These are phyloP conservation scores for Limosa lapponica DNA, from an alignment of 2,797 vertebrate genomes.

Conservation along the genomic window DNA sequence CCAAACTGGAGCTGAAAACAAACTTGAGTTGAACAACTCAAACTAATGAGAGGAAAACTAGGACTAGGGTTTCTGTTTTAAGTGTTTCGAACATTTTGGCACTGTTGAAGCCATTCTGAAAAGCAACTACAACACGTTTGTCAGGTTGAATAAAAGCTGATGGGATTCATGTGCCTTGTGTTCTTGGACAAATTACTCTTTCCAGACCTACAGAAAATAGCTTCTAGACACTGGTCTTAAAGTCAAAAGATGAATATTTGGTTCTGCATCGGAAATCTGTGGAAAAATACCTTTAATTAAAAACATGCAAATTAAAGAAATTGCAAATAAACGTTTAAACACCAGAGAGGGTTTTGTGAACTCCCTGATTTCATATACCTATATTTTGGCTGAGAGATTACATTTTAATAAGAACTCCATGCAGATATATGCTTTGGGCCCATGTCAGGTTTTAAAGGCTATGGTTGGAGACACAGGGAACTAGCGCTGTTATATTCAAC, in stretches of 20 bases:
- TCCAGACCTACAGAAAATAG: background rate
- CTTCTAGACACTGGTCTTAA: background rate
- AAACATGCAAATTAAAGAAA: background rate
- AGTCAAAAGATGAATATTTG: background rate
- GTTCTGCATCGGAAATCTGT: background rate
- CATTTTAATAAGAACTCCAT: background rate
- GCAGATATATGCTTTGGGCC: background rate
- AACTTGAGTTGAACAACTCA: background rate
- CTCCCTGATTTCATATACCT: background rate
- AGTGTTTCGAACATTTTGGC: background rate
- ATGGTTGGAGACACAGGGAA: accelerated
- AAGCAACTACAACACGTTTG: background rate
- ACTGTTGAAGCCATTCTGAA: background rate
- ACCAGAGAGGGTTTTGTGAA: background rate
- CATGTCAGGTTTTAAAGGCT: background rate
- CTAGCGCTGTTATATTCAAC: accelerated
- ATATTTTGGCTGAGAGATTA: background rate
- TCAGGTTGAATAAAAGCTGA: background rate
- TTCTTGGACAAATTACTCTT: background rate
- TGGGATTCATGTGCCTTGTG: background rate
- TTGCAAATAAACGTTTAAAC: background rate
- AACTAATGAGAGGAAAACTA: background rate
- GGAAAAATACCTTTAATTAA: background rate
- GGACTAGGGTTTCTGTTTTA: background rate
- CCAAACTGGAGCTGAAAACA: background rate